Evolutionary conservation across 2,113 vertebrate species (phyloP).

Genomic region (Saguinus midas): DNA sequence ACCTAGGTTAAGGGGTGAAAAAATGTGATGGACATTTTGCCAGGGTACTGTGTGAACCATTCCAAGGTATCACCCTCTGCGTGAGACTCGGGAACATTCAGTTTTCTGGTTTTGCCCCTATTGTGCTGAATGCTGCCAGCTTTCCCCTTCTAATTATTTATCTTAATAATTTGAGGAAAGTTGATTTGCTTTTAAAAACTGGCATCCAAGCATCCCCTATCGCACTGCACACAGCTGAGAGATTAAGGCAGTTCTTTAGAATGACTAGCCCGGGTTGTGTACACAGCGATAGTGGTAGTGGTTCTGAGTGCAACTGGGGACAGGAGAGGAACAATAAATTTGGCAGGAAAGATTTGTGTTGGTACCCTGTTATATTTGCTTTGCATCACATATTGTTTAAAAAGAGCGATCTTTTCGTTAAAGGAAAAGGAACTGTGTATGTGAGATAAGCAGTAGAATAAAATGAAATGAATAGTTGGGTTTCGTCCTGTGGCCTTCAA

Average conservation of each 20-base stretch:
- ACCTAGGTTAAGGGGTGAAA: not conserved
- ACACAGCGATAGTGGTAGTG: not conserved
- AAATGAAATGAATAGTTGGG: constrained; percentile 55
- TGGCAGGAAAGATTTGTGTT: constrained; percentile 79
- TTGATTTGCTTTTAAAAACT: not conserved
- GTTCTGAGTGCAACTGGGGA: not conserved
- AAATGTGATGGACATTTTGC: not conserved
- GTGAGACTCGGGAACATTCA: not conserved
- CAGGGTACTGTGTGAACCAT: not conserved
- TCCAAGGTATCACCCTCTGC: not conserved
- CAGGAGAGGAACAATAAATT: constrained; percentile 68
- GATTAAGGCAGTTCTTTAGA: not conserved
- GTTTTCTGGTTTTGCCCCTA: not conserved
- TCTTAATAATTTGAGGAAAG: constrained; percentile 21
- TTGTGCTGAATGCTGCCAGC: not conserved
- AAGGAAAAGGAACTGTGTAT: constrained; percentile 78
- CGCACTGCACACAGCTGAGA: not conserved
- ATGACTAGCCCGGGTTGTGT: not conserved
- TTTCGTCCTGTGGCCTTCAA: constrained; percentile 60
- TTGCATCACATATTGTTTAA: constrained; percentile 80
- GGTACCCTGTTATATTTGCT: constrained; percentile 75
- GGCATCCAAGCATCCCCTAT: too few species aligned
- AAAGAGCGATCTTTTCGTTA: constrained; percentile 63
- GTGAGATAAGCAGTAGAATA: constrained; percentile 80
- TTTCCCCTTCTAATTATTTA: not conserved